phyloP scores from a whole-genome alignment of 2,888 invertebrate species.

The Labia minor region DNA sequence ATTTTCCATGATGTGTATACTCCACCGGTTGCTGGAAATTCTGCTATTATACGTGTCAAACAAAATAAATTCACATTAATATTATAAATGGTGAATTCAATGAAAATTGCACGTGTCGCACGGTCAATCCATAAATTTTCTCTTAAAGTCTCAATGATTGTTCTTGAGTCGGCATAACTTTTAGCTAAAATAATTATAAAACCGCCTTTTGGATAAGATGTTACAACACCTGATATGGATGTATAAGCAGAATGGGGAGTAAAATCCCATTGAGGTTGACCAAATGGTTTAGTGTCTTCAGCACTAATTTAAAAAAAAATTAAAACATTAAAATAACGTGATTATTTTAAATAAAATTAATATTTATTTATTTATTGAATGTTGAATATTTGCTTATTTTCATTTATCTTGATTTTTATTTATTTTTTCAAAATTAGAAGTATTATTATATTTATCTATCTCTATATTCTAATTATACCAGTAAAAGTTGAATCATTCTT shows the following conservation, averaged over 20 bases:
- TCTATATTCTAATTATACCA: too few species aligned
- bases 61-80: slow-evolving; percentile 60
- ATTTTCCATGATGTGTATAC: slow-evolving; percentile 48
- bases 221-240: neutral
- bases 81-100: slow-evolving; percentile 65
- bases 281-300: too few species aligned
- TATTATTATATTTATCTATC: too few species aligned
- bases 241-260: neutral
- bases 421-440: too few species aligned
- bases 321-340: too few species aligned
- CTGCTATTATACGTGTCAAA: slow-evolving; percentile 51
- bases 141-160: slow-evolving; percentile 42
- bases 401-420: too few species aligned
- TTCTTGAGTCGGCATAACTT: slow-evolving; percentile 33
- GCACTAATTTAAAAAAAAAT: too few species aligned
- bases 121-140: slow-evolving; percentile 52
- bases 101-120: slow-evolving; percentile 53
- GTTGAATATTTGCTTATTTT: too few species aligned
- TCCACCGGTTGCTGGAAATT: slow-evolving; percentile 61
- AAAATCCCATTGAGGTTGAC: too few species aligned
- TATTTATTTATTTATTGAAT: too few species aligned
- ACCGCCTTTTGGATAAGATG: neutral
- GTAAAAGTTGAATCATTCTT: too few species aligned
- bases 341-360: too few species aligned
- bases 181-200: neutral